A percentile compares a stretch with the other conserved stretches of the same genome.
Conservation (phyloP, 2,888 invertebrate genomes). For the Ceramica pisi region DNA sequence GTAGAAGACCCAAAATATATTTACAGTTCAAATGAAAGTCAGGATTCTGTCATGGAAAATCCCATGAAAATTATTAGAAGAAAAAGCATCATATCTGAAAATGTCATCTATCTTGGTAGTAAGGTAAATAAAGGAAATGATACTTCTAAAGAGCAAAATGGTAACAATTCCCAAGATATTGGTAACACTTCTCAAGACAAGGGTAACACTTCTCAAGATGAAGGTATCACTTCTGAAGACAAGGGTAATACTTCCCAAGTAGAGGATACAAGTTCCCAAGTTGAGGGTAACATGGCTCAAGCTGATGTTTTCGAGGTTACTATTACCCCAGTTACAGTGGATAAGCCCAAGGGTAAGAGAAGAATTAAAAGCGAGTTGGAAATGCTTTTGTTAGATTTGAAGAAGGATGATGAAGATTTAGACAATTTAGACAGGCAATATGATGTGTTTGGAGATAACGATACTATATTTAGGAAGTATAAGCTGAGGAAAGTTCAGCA, state of each 20-base stretch:
- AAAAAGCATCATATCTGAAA: background rate
- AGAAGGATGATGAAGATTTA: background rate
- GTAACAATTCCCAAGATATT: background rate
- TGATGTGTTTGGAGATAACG: conserved; percentile 33
- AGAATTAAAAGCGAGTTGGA: conserved; percentile 28
- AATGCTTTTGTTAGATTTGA: conserved; percentile 8
- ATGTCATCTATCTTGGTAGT: conserved; percentile 9
- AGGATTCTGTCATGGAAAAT: background rate
- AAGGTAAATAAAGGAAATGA: background rate
- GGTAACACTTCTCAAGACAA: background rate
- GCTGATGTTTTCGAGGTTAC: background rate
- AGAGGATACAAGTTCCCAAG: background rate
- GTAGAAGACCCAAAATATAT: background rate
- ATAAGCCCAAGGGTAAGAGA: conserved; percentile 13
- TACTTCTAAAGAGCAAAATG: background rate
- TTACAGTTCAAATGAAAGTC: background rate
- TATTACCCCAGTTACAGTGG: background rate
- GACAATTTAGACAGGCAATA: background rate
- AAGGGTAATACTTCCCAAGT: background rate
- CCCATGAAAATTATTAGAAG: background rate
- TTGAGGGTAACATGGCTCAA: background rate
- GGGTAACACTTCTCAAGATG: background rate
- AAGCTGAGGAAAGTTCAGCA: conserved; percentile 29
- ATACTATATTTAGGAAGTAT: conserved; percentile 35
- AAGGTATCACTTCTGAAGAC: background rate